Conservation (phyloP, 1,140 invertebrate species). For the Lordiphosa mommai region DNA sequence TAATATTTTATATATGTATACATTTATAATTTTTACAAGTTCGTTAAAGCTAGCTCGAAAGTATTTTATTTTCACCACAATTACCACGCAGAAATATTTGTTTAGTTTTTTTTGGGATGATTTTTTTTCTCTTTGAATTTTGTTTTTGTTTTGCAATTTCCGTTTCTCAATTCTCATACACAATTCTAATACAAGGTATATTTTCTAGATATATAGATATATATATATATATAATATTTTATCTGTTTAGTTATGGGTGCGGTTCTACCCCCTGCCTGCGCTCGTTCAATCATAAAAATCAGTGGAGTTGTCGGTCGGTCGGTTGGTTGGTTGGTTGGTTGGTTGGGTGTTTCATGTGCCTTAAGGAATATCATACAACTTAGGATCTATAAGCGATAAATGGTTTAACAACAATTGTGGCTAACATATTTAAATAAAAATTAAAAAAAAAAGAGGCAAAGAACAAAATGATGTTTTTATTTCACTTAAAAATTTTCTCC, state of each 20-base stretch:
- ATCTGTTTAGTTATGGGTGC: not conserved
- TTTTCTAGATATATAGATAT: slow-evolving; percentile 19
- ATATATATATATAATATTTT: slow-evolving; percentile 4
- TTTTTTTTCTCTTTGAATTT: slow-evolving; percentile 20
- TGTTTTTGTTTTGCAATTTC: not conserved
- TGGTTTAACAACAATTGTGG: slow-evolving; percentile 60
- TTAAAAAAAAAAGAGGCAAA: slow-evolving; percentile 15
- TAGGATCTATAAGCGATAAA: slow-evolving; percentile 16
- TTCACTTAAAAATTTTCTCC: slow-evolving; percentile 12
- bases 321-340: not conserved
- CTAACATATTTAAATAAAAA: slow-evolving; percentile 47
- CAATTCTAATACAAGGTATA: slow-evolving; percentile 41
- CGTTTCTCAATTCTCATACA: slow-evolving; percentile 9
- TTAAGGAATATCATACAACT: slow-evolving; percentile 50
- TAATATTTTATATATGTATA: slow-evolving; percentile 75
- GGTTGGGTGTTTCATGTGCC: slow-evolving; percentile 7
- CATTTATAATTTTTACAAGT: slow-evolving; percentile 72
- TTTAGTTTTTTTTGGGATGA: slow-evolving; percentile 14
- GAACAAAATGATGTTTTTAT: not conserved
- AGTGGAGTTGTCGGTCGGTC: slow-evolving; percentile 4
- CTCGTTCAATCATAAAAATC: slow-evolving; percentile 15
- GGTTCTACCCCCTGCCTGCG: too few species aligned
- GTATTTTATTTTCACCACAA: slow-evolving; percentile 39
- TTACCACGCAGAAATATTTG: slow-evolving; percentile 17
- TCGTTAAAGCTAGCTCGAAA: slow-evolving; percentile 73